These are phyloP conservation scores for Brachylomia viminalis DNA, from an alignment of 2,888 invertebrate species.

Conservation along the genomic window DNA sequence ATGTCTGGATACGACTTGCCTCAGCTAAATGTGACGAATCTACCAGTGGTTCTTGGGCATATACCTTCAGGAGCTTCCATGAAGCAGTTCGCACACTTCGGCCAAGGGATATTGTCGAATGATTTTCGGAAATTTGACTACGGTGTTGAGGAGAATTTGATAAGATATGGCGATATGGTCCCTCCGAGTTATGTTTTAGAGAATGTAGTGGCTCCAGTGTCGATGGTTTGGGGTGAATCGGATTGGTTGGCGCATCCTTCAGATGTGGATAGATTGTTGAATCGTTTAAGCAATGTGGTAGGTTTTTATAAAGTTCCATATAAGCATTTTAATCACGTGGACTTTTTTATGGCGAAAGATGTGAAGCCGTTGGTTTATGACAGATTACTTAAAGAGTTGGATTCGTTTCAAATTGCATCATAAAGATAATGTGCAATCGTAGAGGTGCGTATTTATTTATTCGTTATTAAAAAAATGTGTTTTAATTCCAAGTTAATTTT, in stretches of 20 bases:
- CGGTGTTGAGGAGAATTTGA: conserved; percentile 74
- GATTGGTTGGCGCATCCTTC: conserved; percentile 92
- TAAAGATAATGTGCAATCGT: accelerated
- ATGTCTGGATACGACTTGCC: conserved; percentile 90
- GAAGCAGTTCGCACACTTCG: conserved; percentile 89
- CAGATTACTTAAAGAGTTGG: conserved; percentile 67
- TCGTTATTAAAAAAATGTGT: background rate
- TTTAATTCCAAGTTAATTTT: background rate
- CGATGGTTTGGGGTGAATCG: conserved; percentile 82
- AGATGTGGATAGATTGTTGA: conserved; percentile 89
- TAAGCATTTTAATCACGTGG: conserved; percentile 83
- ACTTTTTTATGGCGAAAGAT: conserved; percentile 81
- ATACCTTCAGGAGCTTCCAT: conserved; percentile 89
- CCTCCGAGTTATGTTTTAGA: conserved; percentile 80
- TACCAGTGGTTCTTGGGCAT: conserved; percentile 90
- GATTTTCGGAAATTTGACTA: conserved; percentile 80
- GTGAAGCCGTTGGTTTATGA: conserved; percentile 75
- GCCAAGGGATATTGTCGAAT: conserved; percentile 82
- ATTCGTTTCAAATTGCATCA: conserved; percentile 3
- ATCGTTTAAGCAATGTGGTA: conserved; percentile 87
- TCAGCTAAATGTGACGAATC: conserved; percentile 90
- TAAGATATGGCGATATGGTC: conserved; percentile 72
- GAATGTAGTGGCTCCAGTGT: conserved; percentile 77
- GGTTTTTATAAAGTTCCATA: conserved; percentile 90
- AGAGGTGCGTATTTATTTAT: background rate